Conservation (phyloP, 2,888 invertebrate genomes). For the Coleophora flavipennella region DNA sequence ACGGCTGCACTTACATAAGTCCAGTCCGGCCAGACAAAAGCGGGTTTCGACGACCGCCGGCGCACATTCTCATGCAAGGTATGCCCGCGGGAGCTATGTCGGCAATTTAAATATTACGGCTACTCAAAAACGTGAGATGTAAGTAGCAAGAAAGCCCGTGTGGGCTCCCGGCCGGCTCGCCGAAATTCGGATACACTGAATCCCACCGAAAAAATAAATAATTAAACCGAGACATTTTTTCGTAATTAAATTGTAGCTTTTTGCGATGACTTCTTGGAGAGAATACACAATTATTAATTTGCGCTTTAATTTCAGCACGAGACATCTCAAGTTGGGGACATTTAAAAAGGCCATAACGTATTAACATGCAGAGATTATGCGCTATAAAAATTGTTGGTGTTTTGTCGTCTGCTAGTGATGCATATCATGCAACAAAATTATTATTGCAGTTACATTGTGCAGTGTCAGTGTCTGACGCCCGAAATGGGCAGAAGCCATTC, state of each 20-base stretch:
- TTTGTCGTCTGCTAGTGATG: slow-evolving; percentile 23
- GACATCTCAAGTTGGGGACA: slow-evolving; percentile 35
- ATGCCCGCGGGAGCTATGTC: slow-evolving; percentile 68
- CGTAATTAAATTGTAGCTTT: slow-evolving; percentile 64
- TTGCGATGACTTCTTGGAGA: slow-evolving; percentile 30
- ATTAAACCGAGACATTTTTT: slow-evolving; percentile 56
- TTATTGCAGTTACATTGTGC: slow-evolving; percentile 26
- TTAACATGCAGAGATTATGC: slow-evolving; percentile 51
- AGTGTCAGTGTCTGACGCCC: slow-evolving; percentile 20
- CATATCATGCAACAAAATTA: slow-evolving; percentile 15
- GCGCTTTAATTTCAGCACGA: slow-evolving; percentile 41
- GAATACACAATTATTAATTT: slow-evolving; percentile 56
- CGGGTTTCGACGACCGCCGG: slow-evolving; percentile 62
- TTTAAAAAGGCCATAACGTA: slow-evolving; percentile 36
- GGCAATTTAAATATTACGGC: slow-evolving; percentile 71
- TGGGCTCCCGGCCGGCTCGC: slow-evolving; percentile 47
- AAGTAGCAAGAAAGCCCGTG: slow-evolving; percentile 63
- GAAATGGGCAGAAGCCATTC: slow-evolving; percentile 43
- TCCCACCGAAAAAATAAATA: slow-evolving; percentile 49
- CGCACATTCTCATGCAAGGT: slow-evolving; percentile 68
- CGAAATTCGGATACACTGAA: slow-evolving; percentile 56
- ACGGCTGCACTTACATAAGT: slow-evolving; percentile 27
- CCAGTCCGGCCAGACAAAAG: slow-evolving; percentile 63
- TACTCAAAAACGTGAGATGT: slow-evolving; percentile 71
- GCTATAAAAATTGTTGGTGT: slow-evolving; percentile 50